These are phyloP conservation scores for Gouania willdenowi DNA, from an alignment of 2,797 vertebrate genomes.

Conservation along the genomic window DNA sequence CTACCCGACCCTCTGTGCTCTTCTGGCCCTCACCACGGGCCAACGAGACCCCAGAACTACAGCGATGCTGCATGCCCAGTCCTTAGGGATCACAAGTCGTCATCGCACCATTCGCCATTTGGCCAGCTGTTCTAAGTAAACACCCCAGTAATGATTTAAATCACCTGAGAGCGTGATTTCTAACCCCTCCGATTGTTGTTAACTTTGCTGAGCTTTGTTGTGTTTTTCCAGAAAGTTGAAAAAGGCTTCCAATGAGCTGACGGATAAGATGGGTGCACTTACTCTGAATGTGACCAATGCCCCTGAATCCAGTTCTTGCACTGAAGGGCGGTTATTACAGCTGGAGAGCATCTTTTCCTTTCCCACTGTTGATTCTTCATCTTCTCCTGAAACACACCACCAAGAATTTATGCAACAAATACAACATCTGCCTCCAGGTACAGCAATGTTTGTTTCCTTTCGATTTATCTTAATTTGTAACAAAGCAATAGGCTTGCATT, in stretches of 20 bases:
- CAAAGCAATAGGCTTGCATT: too few relatives aligned
- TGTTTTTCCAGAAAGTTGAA: conserved; percentile 76
- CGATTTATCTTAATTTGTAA: too few relatives aligned
- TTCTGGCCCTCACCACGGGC: conserved; percentile 79
- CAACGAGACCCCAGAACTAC: conserved; percentile 76
- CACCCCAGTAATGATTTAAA: too few relatives aligned
- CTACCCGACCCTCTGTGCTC: conserved; percentile 76
- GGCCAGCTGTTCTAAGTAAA: conserved; percentile 79
- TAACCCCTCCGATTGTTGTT: too few relatives aligned
- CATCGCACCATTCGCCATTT: conserved; percentile 83
- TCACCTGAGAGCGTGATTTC: too few relatives aligned
- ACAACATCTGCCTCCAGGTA: conserved; percentile 55
- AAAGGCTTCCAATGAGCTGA: conserved; percentile 64
- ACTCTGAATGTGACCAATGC: conserved; percentile 63
- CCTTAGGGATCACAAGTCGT: conserved; percentile 80
- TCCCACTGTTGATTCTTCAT: conserved; percentile 37
- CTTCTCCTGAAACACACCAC: conserved; percentile 68
- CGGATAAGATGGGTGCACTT: conserved; percentile 71
- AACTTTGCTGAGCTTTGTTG: background rate
- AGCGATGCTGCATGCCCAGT: conserved; percentile 82
- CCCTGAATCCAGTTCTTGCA: background rate
- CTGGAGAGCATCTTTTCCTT: conserved; percentile 82
- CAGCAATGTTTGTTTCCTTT: too few relatives aligned
- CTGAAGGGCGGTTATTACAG: conserved; percentile 45
- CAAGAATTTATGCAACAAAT: conserved; percentile 66